phyloP scores from a whole-genome alignment of 1,140 invertebrate genomes.

The Drosophila cardini region DNA sequence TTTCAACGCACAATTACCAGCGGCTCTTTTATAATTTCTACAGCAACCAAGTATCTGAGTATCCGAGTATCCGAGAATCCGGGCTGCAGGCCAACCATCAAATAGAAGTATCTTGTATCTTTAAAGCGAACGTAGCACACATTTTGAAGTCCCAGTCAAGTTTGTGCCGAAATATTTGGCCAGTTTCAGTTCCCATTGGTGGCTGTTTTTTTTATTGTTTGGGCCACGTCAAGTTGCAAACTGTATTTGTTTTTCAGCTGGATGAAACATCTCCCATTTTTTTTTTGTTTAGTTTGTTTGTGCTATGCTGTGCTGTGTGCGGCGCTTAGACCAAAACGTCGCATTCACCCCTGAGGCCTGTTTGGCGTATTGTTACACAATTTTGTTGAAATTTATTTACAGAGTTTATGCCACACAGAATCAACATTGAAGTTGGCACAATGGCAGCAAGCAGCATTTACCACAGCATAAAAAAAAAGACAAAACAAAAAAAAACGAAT shows the following conservation, averaged over 20 bases:
- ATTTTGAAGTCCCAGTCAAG: slow-evolving; percentile 14
- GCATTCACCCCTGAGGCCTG: slow-evolving; percentile 73
- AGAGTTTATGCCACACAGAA: slow-evolving; percentile 78
- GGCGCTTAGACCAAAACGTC: slow-evolving; percentile 47
- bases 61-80: slow-evolving; percentile 12
- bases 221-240: slow-evolving; percentile 50
- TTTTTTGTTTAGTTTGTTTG: not conserved
- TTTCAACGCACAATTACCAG: slow-evolving; percentile 78
- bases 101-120: slow-evolving; percentile 15
- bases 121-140: slow-evolving; percentile 33
- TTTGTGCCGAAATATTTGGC: slow-evolving; percentile 51
- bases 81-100: slow-evolving; percentile 30
- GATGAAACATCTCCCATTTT: not conserved
- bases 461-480: slow-evolving; percentile 12
- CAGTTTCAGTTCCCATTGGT: slow-evolving; percentile 22
- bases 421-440: slow-evolving; percentile 79
- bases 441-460: slow-evolving; percentile 25
- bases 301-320: not conserved
- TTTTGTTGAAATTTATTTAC: slow-evolving; percentile 83
- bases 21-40: slow-evolving; percentile 79
- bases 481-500: not conserved
- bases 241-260: slow-evolving; percentile 38
- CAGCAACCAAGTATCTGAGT: slow-evolving; percentile 16
- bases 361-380: slow-evolving; percentile 81
- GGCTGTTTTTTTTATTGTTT: slow-evolving; percentile 51